These are phyloP conservation scores for Platycheirus albimanus DNA, from an alignment of 2,888 invertebrate genomes.

Conservation along the genomic window DNA sequence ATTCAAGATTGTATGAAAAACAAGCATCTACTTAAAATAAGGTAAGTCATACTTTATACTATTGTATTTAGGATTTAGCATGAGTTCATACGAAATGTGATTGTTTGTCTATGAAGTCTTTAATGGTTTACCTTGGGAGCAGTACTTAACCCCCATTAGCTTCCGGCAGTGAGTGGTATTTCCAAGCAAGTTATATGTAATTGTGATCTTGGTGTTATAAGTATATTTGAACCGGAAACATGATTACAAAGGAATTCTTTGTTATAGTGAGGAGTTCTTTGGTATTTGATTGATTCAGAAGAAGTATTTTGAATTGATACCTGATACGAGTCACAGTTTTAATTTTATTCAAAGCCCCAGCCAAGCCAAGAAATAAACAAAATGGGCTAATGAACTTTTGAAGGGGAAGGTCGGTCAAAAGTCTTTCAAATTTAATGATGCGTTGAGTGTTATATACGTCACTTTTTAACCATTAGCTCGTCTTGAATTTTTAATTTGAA, in stretches of 20 bases:
- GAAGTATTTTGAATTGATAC: too few relatives aligned
- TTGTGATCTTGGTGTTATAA: neutral
- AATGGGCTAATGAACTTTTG: neutral
- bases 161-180: constrained; percentile 23
- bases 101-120: constrained; percentile 10
- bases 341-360: too few relatives aligned
- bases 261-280: neutral
- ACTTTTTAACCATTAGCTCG: too few relatives aligned
- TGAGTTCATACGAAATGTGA: constrained; percentile 10
- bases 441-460: neutral
- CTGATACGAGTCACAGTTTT: too few relatives aligned
- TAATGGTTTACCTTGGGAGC: constrained; percentile 18
- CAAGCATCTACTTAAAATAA: neutral
- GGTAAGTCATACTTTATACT: constrained; percentile 20
- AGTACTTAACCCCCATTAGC: constrained; percentile 38
- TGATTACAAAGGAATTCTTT: constrained; percentile 15
- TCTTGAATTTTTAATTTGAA: too few relatives aligned
- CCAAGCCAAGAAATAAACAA: too few relatives aligned
- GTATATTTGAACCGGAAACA: constrained; percentile 12
- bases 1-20: neutral
- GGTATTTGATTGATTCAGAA: too few relatives aligned
- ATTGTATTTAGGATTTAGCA: neutral
- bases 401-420: constrained; percentile 24
- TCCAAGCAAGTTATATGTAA: constrained; percentile 2
- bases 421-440: neutral